Evolutionary conservation across 1,140 invertebrate species (phyloP).

Genomic region (Megalonaias nervosa): DNA sequence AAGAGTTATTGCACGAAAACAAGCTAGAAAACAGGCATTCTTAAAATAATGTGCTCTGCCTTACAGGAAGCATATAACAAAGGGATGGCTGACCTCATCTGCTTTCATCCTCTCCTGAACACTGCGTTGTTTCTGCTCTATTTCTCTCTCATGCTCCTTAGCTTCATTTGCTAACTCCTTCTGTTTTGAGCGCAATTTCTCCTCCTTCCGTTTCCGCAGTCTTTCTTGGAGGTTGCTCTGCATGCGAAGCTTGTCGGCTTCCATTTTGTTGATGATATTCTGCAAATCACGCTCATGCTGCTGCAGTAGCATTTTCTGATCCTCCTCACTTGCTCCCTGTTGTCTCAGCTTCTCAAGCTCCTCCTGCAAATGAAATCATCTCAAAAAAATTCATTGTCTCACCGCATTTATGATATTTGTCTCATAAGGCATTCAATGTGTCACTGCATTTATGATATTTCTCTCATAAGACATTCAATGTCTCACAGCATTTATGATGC

Average conservation of each 20-base stretch:
- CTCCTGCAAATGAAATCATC: conserved; percentile 41
- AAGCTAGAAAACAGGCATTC: neutral
- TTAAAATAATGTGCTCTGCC: too few relatives aligned
- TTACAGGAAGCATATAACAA: neutral
- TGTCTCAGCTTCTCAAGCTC: conserved; percentile 57
- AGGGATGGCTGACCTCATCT: conserved; percentile 54
- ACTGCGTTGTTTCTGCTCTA: conserved; percentile 55
- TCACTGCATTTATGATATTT: too few relatives aligned
- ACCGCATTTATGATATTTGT: too few relatives aligned
- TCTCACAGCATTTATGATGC: too few relatives aligned
- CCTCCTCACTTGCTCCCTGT: conserved; percentile 59
- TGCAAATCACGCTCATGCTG: conserved; percentile 63
- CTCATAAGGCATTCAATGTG: too few relatives aligned
- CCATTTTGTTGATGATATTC: conserved; percentile 62
- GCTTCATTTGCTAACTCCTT: conserved; percentile 51
- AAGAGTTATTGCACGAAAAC: too few relatives aligned
- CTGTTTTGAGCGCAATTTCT: conserved; percentile 56
- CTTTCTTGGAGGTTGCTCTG: conserved; percentile 64
- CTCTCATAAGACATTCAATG: too few relatives aligned
- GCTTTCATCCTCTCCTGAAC: conserved; percentile 57
- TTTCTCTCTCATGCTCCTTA: conserved; percentile 51
- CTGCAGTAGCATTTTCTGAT: conserved; percentile 59
- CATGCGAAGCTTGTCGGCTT: conserved; percentile 66
- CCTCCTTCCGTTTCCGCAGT: conserved; percentile 56
- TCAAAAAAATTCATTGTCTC: too few relatives aligned